Evolutionary conservation across 2,888 invertebrate genomes (phyloP).

Genomic region (Microchrysa polita): DNA sequence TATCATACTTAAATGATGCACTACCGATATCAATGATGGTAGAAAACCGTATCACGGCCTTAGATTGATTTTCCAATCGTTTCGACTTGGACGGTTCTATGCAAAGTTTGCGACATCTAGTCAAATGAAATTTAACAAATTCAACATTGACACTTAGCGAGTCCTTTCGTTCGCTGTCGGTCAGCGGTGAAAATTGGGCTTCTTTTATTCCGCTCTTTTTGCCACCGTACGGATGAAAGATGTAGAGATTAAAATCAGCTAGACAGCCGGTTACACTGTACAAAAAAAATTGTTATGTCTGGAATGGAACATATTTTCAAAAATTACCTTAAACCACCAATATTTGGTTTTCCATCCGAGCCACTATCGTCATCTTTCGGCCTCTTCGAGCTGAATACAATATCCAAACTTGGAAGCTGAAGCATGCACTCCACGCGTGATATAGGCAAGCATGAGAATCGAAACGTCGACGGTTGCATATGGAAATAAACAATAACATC

Average conservation of each 20-base stretch:
- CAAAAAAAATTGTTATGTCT: conserved; percentile 62
- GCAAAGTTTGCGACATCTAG: conserved; percentile 88
- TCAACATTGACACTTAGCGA: conserved; percentile 96
- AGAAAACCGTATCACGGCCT: conserved; percentile 91
- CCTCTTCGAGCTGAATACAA: conserved; percentile 94
- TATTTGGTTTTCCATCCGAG: conserved; percentile 58
- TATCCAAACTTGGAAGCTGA: conserved; percentile 94
- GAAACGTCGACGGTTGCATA: conserved; percentile 96
- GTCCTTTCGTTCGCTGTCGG: conserved; percentile 92
- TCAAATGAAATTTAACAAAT: conserved; percentile 95
- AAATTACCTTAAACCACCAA: conserved; percentile 59
- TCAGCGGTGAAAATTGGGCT: conserved; percentile 86
- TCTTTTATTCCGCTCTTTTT: conserved; percentile 84
- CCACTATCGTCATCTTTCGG: conserved; percentile 73
- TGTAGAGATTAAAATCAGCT: conserved; percentile 96
- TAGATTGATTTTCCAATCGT: conserved; percentile 69
- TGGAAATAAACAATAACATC: conserved; percentile 99
- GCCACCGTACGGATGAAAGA: conserved; percentile 97
- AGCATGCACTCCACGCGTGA: conserved; percentile 96
- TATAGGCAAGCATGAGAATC: conserved; percentile 95
- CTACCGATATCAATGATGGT: conserved; percentile 96
- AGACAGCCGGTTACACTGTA: conserved; percentile 95
- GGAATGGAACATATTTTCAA: neutral
- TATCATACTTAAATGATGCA: conserved; percentile 97
- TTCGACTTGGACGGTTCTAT: conserved; percentile 68